Conservation (phyloP, 2,888 invertebrate genomes). For the Endomychus coccineus region DNA sequence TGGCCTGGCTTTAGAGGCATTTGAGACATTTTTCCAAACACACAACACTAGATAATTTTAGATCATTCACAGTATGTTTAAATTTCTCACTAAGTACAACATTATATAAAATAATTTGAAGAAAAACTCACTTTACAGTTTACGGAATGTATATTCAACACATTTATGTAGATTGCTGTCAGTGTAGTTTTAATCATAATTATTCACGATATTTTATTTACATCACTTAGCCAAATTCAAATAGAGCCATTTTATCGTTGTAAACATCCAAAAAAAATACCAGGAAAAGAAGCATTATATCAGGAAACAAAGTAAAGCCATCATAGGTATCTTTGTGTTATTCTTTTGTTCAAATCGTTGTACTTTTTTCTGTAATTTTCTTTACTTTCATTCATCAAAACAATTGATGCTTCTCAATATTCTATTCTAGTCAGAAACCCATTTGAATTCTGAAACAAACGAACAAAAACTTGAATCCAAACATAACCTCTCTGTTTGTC, state of each 20-base stretch:
- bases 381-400: not conserved
- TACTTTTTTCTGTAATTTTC: constrained; percentile 7
- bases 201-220: no score
- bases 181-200: constrained; percentile 1
- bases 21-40: constrained; percentile 43
- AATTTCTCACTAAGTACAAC: constrained; percentile 9
- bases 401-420: not conserved
- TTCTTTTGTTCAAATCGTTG: constrained; percentile 6
- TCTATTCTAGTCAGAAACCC: constrained; percentile 21
- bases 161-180: no score
- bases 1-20: constrained; percentile 37
- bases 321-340: constrained; percentile 6
- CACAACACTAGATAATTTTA: constrained; percentile 9
- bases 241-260: constrained; percentile 44
- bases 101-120: no score
- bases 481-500: constrained; percentile 36
- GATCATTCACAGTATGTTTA: constrained; percentile 9
- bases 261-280: constrained; percentile 29
- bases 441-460: constrained; percentile 31
- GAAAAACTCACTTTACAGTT: no score
- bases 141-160: constrained; percentile 1
- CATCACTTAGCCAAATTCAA: constrained; percentile 41
- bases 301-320: constrained; percentile 24
- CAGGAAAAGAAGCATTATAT: constrained; percentile 34
- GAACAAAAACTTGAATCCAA: constrained; percentile 31